Evolutionary conservation across 2,113 vertebrate species (phyloP).

Genomic region (Ascaphus truei): DNA sequence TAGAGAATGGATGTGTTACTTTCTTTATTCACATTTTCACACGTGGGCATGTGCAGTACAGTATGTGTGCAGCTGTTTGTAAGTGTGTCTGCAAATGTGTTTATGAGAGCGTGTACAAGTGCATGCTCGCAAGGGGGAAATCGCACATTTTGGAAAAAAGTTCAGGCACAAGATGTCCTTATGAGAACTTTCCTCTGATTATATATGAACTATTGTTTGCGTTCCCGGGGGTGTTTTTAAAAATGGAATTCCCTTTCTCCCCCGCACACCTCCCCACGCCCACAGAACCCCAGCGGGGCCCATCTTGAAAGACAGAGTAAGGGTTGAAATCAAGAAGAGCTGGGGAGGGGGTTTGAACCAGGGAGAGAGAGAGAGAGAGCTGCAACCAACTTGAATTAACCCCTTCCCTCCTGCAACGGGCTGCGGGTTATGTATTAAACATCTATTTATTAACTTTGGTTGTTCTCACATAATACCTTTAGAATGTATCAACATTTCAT

Average conservation of each 20-base stretch:
- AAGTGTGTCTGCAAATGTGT: neutral
- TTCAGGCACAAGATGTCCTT: constrained; percentile 9
- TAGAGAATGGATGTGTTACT: neutral
- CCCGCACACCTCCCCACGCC: neutral
- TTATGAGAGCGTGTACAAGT: neutral
- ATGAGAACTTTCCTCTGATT: constrained; percentile 7
- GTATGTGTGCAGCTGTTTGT: neutral
- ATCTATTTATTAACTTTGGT: too few species aligned
- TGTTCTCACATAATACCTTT: too few species aligned
- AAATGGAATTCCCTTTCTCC: constrained; percentile 9
- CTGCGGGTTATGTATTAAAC: too few species aligned
- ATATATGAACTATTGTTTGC: constrained; percentile 16
- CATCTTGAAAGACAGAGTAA: neutral
- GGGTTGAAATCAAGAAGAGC: too few species aligned
- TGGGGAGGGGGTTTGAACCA: too few species aligned
- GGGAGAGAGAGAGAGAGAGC: too few species aligned
- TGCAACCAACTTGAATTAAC: too few species aligned
- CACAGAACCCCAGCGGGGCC: neutral
- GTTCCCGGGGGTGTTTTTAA: neutral
- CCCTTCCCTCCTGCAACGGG: too few species aligned
- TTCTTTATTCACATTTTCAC: neutral
- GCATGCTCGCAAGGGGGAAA: neutral
- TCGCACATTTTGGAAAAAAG: neutral
- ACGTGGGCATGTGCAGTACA: neutral
- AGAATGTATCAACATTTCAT: too few species aligned